Evolutionary conservation across 2,797 vertebrate genomes (phyloP).

Genomic region (Epinephelus awoara): DNA sequence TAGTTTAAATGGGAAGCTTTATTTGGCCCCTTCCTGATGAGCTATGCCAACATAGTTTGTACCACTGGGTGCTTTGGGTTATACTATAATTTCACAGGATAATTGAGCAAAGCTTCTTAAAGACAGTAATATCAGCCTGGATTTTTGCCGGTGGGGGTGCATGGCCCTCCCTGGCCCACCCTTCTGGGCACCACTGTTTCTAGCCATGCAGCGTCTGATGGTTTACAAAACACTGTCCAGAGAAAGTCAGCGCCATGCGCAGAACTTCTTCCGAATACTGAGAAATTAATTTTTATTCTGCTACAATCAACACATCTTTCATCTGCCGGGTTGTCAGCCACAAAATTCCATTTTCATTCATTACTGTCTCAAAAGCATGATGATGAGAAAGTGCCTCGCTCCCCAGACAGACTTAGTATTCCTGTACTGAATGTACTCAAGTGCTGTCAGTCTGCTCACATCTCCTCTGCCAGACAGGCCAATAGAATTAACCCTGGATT

Average conservation of each 20-base stretch:
- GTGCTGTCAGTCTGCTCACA: slow-evolving; percentile 71
- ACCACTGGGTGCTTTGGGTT: too few species aligned
- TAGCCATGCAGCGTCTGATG: neutral
- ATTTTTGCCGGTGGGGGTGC: too few species aligned
- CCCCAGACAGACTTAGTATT: slow-evolving; percentile 48
- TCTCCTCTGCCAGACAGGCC: slow-evolving; percentile 71
- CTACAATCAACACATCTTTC: slow-evolving; percentile 41
- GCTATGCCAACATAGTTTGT: too few species aligned
- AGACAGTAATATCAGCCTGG: too few species aligned
- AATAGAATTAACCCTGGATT: slow-evolving; percentile 84
- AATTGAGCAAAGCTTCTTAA: too few species aligned
- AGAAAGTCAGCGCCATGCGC: slow-evolving; percentile 5
- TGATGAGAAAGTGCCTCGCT: slow-evolving; percentile 44
- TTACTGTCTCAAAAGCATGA: slow-evolving; percentile 46
- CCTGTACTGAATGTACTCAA: slow-evolving; percentile 52
- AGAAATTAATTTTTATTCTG: slow-evolving; percentile 26
- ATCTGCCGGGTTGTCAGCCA: slow-evolving; percentile 34
- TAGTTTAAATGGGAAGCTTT: too few species aligned
- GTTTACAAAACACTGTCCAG: slow-evolving; percentile 19
- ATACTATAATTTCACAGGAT: too few species aligned
- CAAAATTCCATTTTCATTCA: slow-evolving; percentile 56
- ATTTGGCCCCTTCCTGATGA: too few species aligned
- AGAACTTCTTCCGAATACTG: slow-evolving; percentile 25
- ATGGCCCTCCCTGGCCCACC: too few species aligned
- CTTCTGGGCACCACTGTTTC: neutral